Evolutionary conservation across 35 echinoderm and acorn worm species (phyloP), one percentile per base, ranked within the genome.

Genomic region (Eucidaris tribuloides): DNA sequence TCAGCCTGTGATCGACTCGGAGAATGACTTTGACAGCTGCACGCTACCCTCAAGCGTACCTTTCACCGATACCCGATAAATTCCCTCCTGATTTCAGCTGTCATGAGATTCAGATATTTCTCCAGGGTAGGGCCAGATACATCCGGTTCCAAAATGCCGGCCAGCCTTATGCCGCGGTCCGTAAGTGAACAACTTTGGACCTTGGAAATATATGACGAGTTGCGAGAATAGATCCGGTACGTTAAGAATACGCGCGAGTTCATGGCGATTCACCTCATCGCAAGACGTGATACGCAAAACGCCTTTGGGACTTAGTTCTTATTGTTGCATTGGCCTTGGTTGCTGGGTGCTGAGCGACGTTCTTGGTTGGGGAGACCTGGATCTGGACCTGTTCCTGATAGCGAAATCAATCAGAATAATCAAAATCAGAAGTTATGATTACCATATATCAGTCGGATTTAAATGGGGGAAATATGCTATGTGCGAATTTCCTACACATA

Each of bases 201-300:
- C 94, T 43, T 88, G 64, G 52, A 92, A 91, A 62, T 91, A 91
- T 32, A 97, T 85, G 58, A 46, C 62, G 31, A 97, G 60, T 29
- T 88, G 81, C 19, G 52, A 72, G 63, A 92, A 86, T 14, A 94
- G 29, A 55, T 84, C 72, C 1, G 65, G 42, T 14, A 97, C 76
- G 42, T 50, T 45, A 5, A 65, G 55, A n/a, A 88, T 80, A 18
- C 81, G 80, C 49, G 76, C 78, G 0, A 65, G 80, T 37, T 78
- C 70, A 28, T 97, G 89, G 7, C 89, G 71, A 52, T 79, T 85
- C 36, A 97, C 45, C 54, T 97, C 94, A 33, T 92, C 89, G n/a
- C 65, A 91, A 89, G 25, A 97, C 77, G 56, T 82, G 82, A 71
- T 92, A 85, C 1, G 89, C 89, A 20, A 92, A 76, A n/a, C n/a